These are phyloP conservation scores for Alethe diademata DNA, from an alignment of 2,113 vertebrate species.

Conservation along the genomic window DNA sequence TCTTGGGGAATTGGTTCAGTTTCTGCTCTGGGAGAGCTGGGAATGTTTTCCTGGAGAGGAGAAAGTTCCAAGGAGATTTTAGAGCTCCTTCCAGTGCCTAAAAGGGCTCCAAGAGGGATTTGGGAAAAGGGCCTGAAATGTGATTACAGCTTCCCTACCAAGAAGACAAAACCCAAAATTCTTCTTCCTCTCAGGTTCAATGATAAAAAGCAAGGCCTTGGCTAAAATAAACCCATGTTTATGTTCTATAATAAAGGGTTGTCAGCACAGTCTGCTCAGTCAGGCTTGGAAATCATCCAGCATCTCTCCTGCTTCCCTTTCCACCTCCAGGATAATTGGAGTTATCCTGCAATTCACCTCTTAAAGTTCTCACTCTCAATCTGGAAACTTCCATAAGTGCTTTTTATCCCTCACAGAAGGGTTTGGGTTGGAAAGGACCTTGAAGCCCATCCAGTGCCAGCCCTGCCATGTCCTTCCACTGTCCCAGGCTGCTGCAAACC, in stretches of 20 bases:
- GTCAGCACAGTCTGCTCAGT: background rate
- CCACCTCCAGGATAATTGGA: background rate
- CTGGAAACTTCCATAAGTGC: accelerated
- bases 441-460: background rate
- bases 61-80: background rate
- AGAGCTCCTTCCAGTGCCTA: background rate
- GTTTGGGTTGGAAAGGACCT: background rate
- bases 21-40: background rate
- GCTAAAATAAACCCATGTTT: accelerated
- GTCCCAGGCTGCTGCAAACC: background rate
- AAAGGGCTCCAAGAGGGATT: background rate
- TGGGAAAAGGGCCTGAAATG: background rate
- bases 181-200: background rate
- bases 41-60: background rate
- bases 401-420: accelerated
- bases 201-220: background rate
- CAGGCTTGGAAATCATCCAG: background rate
- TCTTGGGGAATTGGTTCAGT: background rate
- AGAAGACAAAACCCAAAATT: background rate
- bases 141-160: background rate
- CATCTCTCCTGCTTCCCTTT: background rate
- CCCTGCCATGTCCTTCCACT: background rate
- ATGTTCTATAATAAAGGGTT: background rate
- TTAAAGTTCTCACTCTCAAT: background rate
- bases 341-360: background rate